Conservation (phyloP, 1,140 invertebrate genomes). For the Pseudachorutes palmiensis region DNA sequence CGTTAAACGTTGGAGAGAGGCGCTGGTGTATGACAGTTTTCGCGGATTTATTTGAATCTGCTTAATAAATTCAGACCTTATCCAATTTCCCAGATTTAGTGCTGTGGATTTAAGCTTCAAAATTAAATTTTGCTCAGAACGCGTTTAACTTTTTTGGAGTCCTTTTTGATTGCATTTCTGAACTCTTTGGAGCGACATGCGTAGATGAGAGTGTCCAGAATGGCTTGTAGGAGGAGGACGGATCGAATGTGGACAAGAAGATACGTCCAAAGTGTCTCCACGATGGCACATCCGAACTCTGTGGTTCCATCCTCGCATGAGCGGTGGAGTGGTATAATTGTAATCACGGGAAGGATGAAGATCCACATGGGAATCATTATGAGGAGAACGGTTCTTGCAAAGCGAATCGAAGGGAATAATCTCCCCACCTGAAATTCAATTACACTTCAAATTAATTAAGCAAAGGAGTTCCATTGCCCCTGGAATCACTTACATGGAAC, state of each 20-base stretch:
- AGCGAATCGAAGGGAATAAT: constrained; percentile 36
- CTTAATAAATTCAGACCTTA: too few relatives aligned
- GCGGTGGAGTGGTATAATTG: constrained; percentile 37
- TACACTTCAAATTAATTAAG: too few relatives aligned
- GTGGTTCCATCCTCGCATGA: constrained; percentile 26
- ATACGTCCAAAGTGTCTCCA: constrained; percentile 33
- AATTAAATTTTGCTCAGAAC: too few relatives aligned
- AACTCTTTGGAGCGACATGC: constrained; percentile 38
- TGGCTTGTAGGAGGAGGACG: constrained; percentile 37
- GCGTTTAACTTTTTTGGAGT: constrained; percentile 4
- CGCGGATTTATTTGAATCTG: too few relatives aligned
- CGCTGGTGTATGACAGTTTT: too few relatives aligned
- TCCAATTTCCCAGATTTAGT: too few relatives aligned
- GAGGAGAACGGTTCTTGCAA: constrained; percentile 37
- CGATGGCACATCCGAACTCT: constrained; percentile 30
- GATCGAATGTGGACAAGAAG: constrained; percentile 36
- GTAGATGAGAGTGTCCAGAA: constrained; percentile 37
- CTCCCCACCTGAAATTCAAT: constrained; percentile 36
- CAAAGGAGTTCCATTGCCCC: too few relatives aligned
- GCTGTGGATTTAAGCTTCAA: too few relatives aligned
- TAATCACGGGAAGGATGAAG: constrained; percentile 37
- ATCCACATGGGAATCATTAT: constrained; percentile 40
- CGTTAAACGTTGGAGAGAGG: too few relatives aligned
- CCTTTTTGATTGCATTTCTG: constrained; percentile 26
- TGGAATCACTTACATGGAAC: constrained; percentile 36